Conservation (phyloP, 2,888 invertebrate genomes). For the Chrysomela aeneicollis region DNA sequence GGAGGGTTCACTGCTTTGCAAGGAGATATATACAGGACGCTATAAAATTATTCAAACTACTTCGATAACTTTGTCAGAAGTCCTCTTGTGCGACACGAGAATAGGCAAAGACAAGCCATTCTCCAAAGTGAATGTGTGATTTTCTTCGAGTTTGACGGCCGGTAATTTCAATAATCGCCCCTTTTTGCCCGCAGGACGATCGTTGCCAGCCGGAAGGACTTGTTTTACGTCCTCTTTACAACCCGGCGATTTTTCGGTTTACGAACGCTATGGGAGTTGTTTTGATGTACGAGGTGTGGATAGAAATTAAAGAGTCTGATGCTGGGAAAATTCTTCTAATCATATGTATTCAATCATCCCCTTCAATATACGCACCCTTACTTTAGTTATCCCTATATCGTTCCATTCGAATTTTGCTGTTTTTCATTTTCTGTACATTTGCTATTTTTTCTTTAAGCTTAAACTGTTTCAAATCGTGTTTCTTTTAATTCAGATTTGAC, state of each 20-base stretch:
- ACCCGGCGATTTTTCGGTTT: conserved; percentile 32
- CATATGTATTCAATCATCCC: too few species aligned
- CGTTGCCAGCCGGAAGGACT: conserved; percentile 45
- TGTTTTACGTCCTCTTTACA: conserved; percentile 47
- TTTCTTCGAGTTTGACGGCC: conserved; percentile 43
- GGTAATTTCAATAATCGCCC: conserved; percentile 52
- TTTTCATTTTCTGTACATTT: too few species aligned
- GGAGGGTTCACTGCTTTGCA: background rate
- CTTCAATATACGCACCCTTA: too few species aligned
- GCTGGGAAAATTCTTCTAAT: too few species aligned
- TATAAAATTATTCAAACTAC: conserved; percentile 1
- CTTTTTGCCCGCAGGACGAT: conserved; percentile 45
- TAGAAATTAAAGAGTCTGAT: too few species aligned
- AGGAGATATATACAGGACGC: background rate
- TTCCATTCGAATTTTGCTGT: too few species aligned
- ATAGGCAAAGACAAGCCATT: conserved; percentile 26
- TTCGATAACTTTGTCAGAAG: background rate
- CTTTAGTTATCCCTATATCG: too few species aligned
- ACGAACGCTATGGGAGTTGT: conserved; percentile 23
- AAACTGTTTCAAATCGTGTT: too few species aligned
- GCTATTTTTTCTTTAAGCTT: too few species aligned
- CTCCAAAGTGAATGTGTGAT: conserved; percentile 46
- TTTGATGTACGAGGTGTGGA: too few species aligned
- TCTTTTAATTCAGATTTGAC: too few species aligned
- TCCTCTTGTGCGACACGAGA: background rate